phyloP scores from a whole-genome alignment of 2,888 invertebrate species.

The Plebejus argus region DNA sequence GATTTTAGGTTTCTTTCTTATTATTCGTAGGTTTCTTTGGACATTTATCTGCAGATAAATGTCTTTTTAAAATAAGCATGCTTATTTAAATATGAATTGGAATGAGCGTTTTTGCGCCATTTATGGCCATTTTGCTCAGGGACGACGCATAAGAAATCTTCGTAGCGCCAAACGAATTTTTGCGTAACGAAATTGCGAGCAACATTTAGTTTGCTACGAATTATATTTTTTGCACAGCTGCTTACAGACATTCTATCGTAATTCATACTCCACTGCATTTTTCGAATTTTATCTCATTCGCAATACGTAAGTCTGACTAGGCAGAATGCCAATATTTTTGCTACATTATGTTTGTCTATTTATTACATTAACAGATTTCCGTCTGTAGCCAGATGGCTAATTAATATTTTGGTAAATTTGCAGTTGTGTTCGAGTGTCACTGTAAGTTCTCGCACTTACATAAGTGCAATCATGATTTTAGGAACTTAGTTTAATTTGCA shows the following conservation, averaged over 20 bases:
- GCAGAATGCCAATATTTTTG: not conserved
- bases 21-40: too few species aligned
- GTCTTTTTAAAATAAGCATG: too few species aligned
- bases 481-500: not conserved
- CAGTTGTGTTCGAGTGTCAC: not conserved
- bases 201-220: not conserved
- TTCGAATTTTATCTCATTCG: not conserved
- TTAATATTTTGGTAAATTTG: not conserved
- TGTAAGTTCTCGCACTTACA: not conserved
- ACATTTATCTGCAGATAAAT: too few species aligned
- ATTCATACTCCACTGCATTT: not conserved
- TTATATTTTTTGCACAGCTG: not conserved
- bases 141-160: not conserved
- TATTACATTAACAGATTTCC: not conserved
- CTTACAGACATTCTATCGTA: not conserved
- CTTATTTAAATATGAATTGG: too few species aligned
- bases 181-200: not conserved
- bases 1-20: too few species aligned
- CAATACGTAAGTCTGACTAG: constrained; percentile 6
- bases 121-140: too few species aligned
- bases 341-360: not conserved
- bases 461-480: not conserved
- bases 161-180: not conserved
- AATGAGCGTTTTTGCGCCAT: too few species aligned
- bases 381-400: not conserved